Evolutionary conservation across 2,113 vertebrate genomes (phyloP).

Genomic region (Buteo buteo): DNA sequence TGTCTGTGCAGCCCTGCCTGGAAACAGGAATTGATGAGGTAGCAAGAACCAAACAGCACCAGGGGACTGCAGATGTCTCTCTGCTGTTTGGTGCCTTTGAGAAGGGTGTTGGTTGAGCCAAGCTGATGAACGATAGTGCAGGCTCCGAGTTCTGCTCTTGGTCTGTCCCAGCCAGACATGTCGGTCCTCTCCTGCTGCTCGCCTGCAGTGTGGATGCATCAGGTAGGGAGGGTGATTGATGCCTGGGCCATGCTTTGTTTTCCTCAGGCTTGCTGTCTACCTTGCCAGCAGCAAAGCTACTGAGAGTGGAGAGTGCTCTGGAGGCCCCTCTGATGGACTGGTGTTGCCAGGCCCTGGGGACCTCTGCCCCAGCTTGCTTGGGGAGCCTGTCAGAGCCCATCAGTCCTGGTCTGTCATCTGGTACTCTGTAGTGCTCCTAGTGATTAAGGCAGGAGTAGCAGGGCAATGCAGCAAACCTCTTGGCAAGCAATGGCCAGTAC

Average conservation of each 20-base stretch:
- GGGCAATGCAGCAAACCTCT: neutral
- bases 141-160: neutral
- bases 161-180: neutral
- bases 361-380: neutral
- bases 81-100: neutral
- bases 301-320: neutral
- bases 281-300: neutral
- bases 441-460: neutral
- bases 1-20: neutral
- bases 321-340: neutral
- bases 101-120: neutral
- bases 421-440: neutral
- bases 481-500: neutral
- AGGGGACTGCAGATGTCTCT: neutral
- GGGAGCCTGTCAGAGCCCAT: neutral
- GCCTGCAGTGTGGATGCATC: neutral
- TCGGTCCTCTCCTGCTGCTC: neutral
- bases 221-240: neutral
- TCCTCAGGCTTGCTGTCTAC: neutral
- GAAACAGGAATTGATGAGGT: neutral
- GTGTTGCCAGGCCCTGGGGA: neutral
- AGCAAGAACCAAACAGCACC: neutral
- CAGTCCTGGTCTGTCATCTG: neutral
- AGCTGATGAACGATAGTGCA: neutral
- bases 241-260: neutral